phyloP scores from a whole-genome alignment of 2,888 invertebrate genomes.

The Meliscaeva auricollis region DNA sequence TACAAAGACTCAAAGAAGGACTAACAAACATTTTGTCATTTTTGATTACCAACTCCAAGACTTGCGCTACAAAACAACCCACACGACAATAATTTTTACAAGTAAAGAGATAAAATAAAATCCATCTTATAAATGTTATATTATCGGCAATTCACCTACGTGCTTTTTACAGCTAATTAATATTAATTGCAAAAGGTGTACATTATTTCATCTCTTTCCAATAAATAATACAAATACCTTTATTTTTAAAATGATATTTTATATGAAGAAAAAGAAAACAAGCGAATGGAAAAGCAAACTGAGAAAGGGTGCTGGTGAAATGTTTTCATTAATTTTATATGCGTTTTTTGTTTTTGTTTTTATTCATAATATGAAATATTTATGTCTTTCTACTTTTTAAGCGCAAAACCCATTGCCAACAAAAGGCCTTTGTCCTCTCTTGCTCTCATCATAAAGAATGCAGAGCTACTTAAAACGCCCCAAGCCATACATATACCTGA shows the following conservation, averaged over 20 bases:
- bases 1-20: too few relatives aligned
- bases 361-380: slow-evolving; percentile 2
- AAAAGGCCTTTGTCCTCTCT: slow-evolving; percentile 12
- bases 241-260: background rate
- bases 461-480: slow-evolving; percentile 12
- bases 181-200: too few relatives aligned
- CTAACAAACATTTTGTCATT: too few relatives aligned
- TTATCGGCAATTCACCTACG: too few relatives aligned
- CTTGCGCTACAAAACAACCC: too few relatives aligned
- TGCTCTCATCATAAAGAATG: background rate
- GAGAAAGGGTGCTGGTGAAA: background rate
- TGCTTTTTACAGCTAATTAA: too few relatives aligned
- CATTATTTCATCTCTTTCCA: background rate
- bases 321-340: slow-evolving; percentile 15
- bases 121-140: too few relatives aligned
- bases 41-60: too few relatives aligned
- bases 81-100: too few relatives aligned
- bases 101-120: too few relatives aligned
- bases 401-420: slow-evolving; percentile 4
- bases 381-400: slow-evolving; percentile 3
- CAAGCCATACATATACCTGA: slow-evolving; percentile 3
- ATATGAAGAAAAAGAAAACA: background rate
- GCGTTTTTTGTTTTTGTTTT: background rate
- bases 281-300: background rate
- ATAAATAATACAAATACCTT: background rate